Evolutionary conservation across 2,888 invertebrate species (phyloP), one percentile per base, ranked within the genome.

Genomic region (Conus canariensis): DNA sequence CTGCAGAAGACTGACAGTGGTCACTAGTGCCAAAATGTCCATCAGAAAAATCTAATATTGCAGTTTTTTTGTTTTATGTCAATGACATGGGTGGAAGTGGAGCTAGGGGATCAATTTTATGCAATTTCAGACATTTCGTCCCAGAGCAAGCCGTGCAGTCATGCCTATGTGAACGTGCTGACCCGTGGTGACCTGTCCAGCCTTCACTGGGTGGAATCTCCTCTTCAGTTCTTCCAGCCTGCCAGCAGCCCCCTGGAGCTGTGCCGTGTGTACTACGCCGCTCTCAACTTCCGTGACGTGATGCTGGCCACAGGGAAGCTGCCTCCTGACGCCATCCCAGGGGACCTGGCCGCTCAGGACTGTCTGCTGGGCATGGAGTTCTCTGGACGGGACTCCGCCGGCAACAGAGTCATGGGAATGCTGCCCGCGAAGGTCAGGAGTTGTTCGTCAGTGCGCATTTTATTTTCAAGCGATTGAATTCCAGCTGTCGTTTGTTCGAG

Each of bases 241-340:
- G 30, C 16, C n/a, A 59, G n/a, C 58, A 85, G 85, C n/a, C 96
- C 97, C 91, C 96, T 97, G 22, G 98, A 98, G 94, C 97, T 98
- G 87, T 99, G 99, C 96, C 97, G 97, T 92, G 99, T 99, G 22
- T 98, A 99, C 96, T 99, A 98, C 97, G 98, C 99, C 2, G 98
- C 99, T 80, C 97, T 99, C 91, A 99, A 99, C 97, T 99, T 99
- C 98, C 98, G 99, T 93, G 99, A 99, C 96, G 98, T 99, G 93
- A 99, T 99, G 99, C 97, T 99, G 95, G 99, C 99, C 60, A 98
- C 98, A 58, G 99, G 99, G 94, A 99, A 99, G 97, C 97, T 99
- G 92, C 98, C 99, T 89, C 99, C 99, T 64, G 99, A 99, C 97
- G 99, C 99, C 87, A 97, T 99, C 91, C 99, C 99, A 22, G 96